Evolutionary conservation across 2,113 vertebrate species (phyloP).

Genomic region (Nothobranchius kuhntae): DNA sequence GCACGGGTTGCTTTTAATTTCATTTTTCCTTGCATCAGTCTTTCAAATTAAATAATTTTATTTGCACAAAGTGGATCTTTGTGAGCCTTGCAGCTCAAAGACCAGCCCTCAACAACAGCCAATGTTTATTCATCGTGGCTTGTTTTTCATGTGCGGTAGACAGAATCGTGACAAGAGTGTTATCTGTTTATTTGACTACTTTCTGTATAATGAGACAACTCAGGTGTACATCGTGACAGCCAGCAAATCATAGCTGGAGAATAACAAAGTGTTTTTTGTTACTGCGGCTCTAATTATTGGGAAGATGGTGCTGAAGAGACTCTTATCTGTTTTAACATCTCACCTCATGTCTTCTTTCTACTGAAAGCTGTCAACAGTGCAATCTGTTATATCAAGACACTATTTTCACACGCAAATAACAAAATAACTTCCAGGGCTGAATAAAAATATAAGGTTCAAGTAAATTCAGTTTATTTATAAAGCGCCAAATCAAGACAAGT

Average conservation of each 20-base stretch:
- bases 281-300: conserved; percentile 69
- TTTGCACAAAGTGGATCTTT: conserved; percentile 76
- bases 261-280: conserved; percentile 75
- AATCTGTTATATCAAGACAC: conserved; percentile 33
- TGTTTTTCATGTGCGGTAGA: conserved; percentile 72
- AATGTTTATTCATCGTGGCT: conserved; percentile 77
- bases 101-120: conserved; percentile 68
- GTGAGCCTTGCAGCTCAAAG: conserved; percentile 68
- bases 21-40: conserved; percentile 76
- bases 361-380: conserved; percentile 36
- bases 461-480: no score
- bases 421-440: neutral
- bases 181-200: conserved; percentile 69
- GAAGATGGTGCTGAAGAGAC: conserved; percentile 52
- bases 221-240: conserved; percentile 72
- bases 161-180: conserved; percentile 70
- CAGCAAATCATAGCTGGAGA: conserved; percentile 63
- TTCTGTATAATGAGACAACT: conserved; percentile 75
- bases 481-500: no score
- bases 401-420: conserved; percentile 22
- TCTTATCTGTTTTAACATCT: conserved; percentile 59
- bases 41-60: conserved; percentile 81
- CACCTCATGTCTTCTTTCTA: conserved; percentile 58
- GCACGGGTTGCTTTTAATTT: conserved; percentile 81
- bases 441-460: neutral